Base-by-base conservation (phyloP, 2,113 vertebrate genomes). In the Lontra canadensis region DNA sequence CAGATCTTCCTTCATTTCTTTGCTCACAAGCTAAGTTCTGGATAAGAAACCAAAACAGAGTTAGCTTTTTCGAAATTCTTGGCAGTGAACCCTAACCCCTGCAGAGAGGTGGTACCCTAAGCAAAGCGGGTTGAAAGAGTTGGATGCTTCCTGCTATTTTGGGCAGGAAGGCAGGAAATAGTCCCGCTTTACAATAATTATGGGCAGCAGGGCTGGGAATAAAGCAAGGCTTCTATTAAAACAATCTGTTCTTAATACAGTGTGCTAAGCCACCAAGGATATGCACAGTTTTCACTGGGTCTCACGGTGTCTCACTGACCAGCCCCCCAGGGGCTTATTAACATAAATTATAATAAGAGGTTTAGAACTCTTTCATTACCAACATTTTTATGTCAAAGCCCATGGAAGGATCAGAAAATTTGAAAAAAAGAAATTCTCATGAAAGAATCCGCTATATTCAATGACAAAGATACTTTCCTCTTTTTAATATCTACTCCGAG, bases 41-140 rank as follows among this genome's bases (percentile, higher is more conserved):
- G 86, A 65, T 65, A 94, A 96, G 79, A 93, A 92, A 92, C 55
- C 82, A 44, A 93, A 94, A 83, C 85, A 91, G 76, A 63, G 13
- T 73, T 76, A 52, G 88, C 73, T 92, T 89, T 95, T 95, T 87
- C 69, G 12, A 94, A 96, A 95, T 95, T 94, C 67, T 88, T 98
- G 96, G 92, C 94, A 92, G n/a, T 55, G 44, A 97, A 96, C 57
- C 65, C n/a, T 97, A 83, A 81, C 67, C 80, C 89, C 96, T 97
- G 57, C 42, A 23, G 96, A 69, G 93, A 97, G 86, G 49, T 80
- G 69, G 59, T 97, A 71, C 92, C 55, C 81, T 63, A 47, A 92
- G 84, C 84, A 57, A 90, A 96, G 76, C 20, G 42, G 84, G 42
- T 79, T 92, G 88, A 94, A 90, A 81, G 88, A 74, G 21, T 52